Conservation (phyloP, 2,888 invertebrate species). For the Oeneis ivallda region DNA sequence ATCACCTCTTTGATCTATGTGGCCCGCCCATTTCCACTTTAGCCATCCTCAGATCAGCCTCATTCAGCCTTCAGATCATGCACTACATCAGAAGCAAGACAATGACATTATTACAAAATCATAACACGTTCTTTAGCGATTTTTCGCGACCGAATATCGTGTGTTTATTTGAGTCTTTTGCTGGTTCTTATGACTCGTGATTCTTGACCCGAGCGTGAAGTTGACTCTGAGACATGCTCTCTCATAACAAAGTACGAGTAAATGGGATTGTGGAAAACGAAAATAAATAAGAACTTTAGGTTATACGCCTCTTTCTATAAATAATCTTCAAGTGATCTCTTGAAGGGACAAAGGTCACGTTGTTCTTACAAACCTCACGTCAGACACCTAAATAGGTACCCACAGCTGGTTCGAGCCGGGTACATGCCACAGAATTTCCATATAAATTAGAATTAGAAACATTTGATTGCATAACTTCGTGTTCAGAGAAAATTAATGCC, state of each 20-base stretch:
- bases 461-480: conserved; percentile 55
- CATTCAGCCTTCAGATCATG: not conserved
- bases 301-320: not conserved
- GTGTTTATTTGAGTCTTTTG: conserved; percentile 5
- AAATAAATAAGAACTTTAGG: not conserved
- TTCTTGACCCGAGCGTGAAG: conserved; percentile 28
- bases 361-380: conserved; percentile 25
- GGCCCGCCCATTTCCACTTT: no score
- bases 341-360: not conserved
- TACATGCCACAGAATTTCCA: conserved; percentile 61
- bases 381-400: conserved; percentile 44
- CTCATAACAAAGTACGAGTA: conserved; percentile 13
- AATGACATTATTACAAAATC: conserved; percentile 8
- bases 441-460: conserved; percentile 69
- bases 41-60: no score
- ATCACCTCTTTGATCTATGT: no score
- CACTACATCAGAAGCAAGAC: conserved; percentile 1
- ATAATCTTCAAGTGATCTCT: not conserved
- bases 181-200: conserved; percentile 17
- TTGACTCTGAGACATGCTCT: conserved; percentile 18
- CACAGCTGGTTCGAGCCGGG: conserved; percentile 47
- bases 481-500: conserved; percentile 38
- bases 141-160: conserved; percentile 8
- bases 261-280: conserved; percentile 17
- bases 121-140: conserved; percentile 16